These are phyloP conservation scores for Avahi laniger DNA, from an alignment of 2,797 vertebrate species.

Conservation along the genomic window DNA sequence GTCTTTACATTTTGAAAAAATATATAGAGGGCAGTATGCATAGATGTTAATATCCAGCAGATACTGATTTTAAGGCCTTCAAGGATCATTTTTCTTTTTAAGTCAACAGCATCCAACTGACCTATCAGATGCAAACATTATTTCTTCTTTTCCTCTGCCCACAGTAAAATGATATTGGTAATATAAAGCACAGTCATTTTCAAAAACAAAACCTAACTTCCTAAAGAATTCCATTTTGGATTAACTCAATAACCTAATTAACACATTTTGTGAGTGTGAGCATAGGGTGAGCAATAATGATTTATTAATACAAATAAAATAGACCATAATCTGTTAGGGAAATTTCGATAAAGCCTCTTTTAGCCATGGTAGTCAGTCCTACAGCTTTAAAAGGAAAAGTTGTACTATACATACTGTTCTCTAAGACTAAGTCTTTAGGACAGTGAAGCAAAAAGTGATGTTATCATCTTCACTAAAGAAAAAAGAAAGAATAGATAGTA, in stretches of 20 bases:
- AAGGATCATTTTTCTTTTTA: background rate
- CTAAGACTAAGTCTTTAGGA: background rate
- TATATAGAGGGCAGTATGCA: background rate
- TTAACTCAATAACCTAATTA: background rate
- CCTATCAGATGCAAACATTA: background rate
- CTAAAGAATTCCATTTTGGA: background rate
- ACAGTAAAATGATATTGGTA: background rate
- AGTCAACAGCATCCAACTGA: background rate
- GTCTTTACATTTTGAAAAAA: background rate
- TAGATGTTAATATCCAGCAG: background rate
- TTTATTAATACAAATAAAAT: background rate
- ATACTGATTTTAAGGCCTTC: background rate
- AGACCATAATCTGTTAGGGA: background rate
- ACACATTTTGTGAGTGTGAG: background rate
- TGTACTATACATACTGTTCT: background rate
- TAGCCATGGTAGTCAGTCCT: background rate
- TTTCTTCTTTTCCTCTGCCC: background rate
- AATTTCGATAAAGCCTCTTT: background rate
- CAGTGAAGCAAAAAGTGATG: background rate
- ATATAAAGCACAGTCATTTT: background rate
- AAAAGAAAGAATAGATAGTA: background rate
- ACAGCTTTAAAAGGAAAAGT: background rate
- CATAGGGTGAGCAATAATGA: background rate
- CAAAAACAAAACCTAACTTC: conserved; percentile 14
- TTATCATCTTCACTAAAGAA: background rate